phyloP scores from a whole-genome alignment of 2,888 invertebrate genomes.

The Chrysopilus asiliformis region DNA sequence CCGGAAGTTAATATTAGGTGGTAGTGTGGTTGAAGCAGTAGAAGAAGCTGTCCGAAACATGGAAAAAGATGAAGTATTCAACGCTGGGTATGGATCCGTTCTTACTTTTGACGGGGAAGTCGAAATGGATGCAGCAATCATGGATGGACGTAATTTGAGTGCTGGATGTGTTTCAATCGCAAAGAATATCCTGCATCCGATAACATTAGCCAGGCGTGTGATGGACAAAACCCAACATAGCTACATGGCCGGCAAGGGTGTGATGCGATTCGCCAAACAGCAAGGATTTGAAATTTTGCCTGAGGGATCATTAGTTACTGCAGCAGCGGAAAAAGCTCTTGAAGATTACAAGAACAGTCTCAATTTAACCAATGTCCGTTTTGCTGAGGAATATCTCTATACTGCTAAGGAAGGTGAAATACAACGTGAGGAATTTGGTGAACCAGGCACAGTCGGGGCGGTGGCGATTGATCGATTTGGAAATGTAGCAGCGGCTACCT shows the following conservation, averaged over 20 bases:
- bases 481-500: slow-evolving; percentile 65
- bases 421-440: slow-evolving; percentile 26
- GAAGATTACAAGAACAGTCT: slow-evolving; percentile 28
- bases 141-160: slow-evolving; percentile 54
- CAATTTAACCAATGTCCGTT: neutral
- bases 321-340: slow-evolving; percentile 44
- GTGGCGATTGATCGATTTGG: slow-evolving; percentile 62
- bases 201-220: slow-evolving; percentile 59
- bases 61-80: slow-evolving; percentile 65
- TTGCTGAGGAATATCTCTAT: neutral
- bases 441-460: slow-evolving; percentile 71
- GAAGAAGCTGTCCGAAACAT: slow-evolving; percentile 59
- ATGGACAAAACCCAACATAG: slow-evolving; percentile 63
- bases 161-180: slow-evolving; percentile 63
- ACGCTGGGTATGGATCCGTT: slow-evolving; percentile 72
- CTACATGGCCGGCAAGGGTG: slow-evolving; percentile 58
- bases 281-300: slow-evolving; percentile 46
- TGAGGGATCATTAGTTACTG: slow-evolving; percentile 52
- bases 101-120: slow-evolving; percentile 61
- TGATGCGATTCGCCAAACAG: slow-evolving; percentile 50
- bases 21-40: slow-evolving; percentile 56
- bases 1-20: slow-evolving; percentile 41
- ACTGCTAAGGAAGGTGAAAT: neutral
- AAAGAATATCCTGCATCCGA: slow-evolving; percentile 60
- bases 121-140: slow-evolving; percentile 76